Conservation (phyloP, 2,113 vertebrate species). For the Rhea americana region DNA sequence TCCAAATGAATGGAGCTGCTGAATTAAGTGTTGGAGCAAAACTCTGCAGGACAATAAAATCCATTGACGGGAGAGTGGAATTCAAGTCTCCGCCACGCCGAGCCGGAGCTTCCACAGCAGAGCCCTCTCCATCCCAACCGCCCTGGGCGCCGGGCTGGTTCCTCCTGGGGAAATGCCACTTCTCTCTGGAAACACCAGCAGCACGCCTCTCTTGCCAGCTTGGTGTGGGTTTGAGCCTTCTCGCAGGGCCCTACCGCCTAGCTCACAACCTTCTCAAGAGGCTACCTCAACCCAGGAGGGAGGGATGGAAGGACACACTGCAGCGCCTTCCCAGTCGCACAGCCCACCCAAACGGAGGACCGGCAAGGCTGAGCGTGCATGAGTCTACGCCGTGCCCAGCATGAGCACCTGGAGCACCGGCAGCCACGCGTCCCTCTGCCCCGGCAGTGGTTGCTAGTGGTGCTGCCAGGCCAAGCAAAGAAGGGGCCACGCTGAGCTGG, state of each 20-base stretch:
- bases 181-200: background rate
- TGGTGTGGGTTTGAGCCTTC: background rate
- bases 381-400: background rate
- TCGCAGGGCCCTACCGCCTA: background rate
- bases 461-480: accelerated
- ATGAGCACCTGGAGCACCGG: accelerated
- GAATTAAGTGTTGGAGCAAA: background rate
- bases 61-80: background rate
- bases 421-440: accelerated
- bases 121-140: background rate
- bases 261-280: background rate
- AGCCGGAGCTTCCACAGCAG: conserved; percentile 23
- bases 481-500: background rate
- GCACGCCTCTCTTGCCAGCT: background rate
- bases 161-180: background rate
- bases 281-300: background rate
- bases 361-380: background rate
- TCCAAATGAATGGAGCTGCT: conserved; percentile 15
- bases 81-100: background rate
- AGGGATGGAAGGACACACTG: accelerated
- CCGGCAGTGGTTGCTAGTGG: accelerated
- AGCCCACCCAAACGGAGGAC: accelerated
- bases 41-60: conserved; percentile 12
- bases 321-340: accelerated
- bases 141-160: background rate